Percentiles rank a stretch among this genome's conserved stretches.
Conservation (phyloP, 2,113 vertebrate species). For the Phrynosoma platyrhinos region DNA sequence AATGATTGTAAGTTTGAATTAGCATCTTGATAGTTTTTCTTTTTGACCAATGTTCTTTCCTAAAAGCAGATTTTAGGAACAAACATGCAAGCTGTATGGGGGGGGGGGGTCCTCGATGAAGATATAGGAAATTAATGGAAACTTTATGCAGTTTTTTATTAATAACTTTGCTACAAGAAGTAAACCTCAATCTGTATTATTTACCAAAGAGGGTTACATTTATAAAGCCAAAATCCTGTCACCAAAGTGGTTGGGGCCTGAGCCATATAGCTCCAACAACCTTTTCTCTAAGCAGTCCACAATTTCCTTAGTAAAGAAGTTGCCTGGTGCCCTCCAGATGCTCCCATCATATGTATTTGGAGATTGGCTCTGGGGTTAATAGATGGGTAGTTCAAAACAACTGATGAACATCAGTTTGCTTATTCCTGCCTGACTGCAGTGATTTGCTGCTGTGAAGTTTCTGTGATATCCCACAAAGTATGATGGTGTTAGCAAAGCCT, state of each 20-base stretch:
- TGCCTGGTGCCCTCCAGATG: no score
- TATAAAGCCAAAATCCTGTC: neutral
- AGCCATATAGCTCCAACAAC: neutral
- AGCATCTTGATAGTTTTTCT: neutral
- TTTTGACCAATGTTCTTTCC: neutral
- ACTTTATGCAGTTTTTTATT: neutral
- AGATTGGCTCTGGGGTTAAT: neutral
- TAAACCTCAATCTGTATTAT: no score
- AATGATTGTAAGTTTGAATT: conserved; percentile 27
- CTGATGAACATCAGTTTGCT: neutral
- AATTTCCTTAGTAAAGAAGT: neutral
- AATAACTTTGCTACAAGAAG: no score
- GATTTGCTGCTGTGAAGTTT: neutral
- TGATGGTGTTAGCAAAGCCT: neutral
- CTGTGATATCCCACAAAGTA: neutral
- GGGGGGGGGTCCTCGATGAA: no score
- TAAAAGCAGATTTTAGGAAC: neutral
- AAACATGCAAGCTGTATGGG: neutral
- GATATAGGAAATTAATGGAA: neutral
- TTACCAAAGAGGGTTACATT: no score
- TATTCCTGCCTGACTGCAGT: no score
- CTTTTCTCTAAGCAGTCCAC: neutral
- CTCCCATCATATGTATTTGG: no score
- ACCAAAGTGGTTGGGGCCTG: neutral
- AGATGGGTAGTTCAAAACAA: neutral